These are phyloP conservation scores for Dryobota labecula DNA, from an alignment of 2,888 invertebrate genomes.

Conservation along the genomic window DNA sequence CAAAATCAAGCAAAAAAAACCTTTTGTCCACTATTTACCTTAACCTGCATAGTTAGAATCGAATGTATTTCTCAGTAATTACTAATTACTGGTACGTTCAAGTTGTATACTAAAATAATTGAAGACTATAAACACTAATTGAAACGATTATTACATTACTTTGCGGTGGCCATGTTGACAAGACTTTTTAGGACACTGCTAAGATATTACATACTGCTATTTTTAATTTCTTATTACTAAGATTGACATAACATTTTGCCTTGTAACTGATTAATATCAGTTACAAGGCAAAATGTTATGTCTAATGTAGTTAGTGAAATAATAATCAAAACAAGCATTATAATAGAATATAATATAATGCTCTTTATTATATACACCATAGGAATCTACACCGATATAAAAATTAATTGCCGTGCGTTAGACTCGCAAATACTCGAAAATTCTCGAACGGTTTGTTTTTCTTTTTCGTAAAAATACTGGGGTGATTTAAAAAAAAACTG, in stretches of 20 bases:
- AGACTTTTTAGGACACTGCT: not conserved
- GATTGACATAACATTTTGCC: no score
- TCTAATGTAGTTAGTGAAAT: not conserved
- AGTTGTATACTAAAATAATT: constrained; percentile 30
- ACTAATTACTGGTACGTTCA: constrained; percentile 18
- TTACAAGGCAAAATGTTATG: not conserved
- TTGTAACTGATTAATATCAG: no score
- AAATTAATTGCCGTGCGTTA: no score
- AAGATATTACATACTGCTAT: no score
- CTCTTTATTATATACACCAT: no score
- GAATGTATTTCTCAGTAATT: constrained; percentile 43
- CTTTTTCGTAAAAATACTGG: no score
- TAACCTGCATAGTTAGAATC: constrained; percentile 36
- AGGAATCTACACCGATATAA: no score
- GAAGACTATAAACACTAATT: constrained; percentile 45
- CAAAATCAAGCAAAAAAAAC: not conserved
- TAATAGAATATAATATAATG: no score
- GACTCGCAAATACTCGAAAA: no score
- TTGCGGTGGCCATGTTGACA: constrained; percentile 3
- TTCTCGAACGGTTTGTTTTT: no score
- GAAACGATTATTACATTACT: constrained; percentile 36
- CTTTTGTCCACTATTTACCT: constrained; percentile 3
- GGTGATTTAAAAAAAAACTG: no score
- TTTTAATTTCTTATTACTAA: no score
- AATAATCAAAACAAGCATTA: not conserved